Percentiles rank a stretch among this genome's conserved stretches.
These are phyloP conservation scores for Mustelus asterias DNA, from an alignment of 2,113 vertebrate genomes.

Conservation along the genomic window DNA sequence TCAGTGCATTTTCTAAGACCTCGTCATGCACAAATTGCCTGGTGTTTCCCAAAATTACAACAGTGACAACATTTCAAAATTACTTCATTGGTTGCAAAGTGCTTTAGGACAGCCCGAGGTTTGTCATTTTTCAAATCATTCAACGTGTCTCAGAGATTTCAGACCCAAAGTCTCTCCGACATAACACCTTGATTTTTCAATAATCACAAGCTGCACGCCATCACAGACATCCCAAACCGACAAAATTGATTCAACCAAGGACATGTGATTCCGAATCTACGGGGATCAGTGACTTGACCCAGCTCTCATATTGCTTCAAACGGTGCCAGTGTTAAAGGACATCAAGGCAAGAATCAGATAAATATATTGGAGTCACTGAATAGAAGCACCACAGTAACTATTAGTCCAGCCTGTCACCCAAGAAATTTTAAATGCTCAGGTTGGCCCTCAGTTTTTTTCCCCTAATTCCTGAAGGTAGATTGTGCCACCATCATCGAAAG, in stretches of 20 bases:
- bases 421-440: not conserved
- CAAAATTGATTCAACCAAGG: not conserved
- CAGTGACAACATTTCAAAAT: not conserved
- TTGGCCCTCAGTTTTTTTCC: not conserved
- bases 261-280: not conserved
- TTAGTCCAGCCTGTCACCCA: not conserved
- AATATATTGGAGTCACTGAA: not conserved
- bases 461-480: not conserved
- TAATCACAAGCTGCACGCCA: not conserved
- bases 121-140: not conserved
- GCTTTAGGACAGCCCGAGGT: not conserved
- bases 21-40: not conserved
- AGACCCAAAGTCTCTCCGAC: not conserved
- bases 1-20: not conserved
- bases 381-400: not conserved
- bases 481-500: not conserved
- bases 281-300: not conserved
- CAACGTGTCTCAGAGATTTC: not conserved
- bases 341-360: not conserved
- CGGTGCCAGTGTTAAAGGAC: not conserved
- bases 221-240: not conserved
- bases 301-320: not conserved
- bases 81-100: not conserved
- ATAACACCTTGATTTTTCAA: not conserved
- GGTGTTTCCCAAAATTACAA: not conserved